phyloP scores from a whole-genome alignment of 1,140 invertebrate species.

The Drosophila biarmipes region DNA sequence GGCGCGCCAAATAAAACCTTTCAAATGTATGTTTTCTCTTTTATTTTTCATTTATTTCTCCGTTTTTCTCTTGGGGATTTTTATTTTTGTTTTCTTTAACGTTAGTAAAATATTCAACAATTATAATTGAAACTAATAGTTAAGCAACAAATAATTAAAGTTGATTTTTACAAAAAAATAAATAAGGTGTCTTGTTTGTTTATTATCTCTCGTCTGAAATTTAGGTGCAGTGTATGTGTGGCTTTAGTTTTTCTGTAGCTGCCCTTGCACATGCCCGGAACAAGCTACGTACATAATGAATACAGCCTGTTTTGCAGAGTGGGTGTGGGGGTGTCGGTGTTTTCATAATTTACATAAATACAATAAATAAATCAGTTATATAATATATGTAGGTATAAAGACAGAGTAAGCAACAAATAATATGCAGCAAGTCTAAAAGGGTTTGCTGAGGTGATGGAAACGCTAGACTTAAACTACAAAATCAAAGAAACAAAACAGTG shows the following conservation, averaged over 20 bases:
- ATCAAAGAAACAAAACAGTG: slow-evolving; percentile 27
- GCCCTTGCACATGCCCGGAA: slow-evolving; percentile 18
- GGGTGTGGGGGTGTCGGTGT: slow-evolving; percentile 21
- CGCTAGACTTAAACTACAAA: slow-evolving; percentile 32
- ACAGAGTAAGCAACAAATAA: slow-evolving; percentile 78
- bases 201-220: slow-evolving; percentile 34
- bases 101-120: slow-evolving; percentile 82
- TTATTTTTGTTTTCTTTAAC: slow-evolving; percentile 69
- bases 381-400: slow-evolving; percentile 56
- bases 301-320: slow-evolving; percentile 46
- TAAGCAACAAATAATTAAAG: slow-evolving; percentile 75
- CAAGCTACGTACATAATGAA: slow-evolving; percentile 58
- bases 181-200: slow-evolving; percentile 66
- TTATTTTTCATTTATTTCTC: slow-evolving; percentile 67
- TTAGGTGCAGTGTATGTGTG: slow-evolving; percentile 46
- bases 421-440: slow-evolving; percentile 19
- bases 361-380: slow-evolving; percentile 80
- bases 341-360: slow-evolving; percentile 74
- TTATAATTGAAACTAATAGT: slow-evolving; percentile 79
- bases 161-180: slow-evolving; percentile 71
- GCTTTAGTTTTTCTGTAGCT: slow-evolving; percentile 15
- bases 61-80: slow-evolving; percentile 35
- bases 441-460: not conserved
- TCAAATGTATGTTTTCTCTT: slow-evolving; percentile 24
- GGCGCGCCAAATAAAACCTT: not conserved